phyloP scores from a whole-genome alignment of 2,888 invertebrate genomes.

The Cosmopolites sordidus region DNA sequence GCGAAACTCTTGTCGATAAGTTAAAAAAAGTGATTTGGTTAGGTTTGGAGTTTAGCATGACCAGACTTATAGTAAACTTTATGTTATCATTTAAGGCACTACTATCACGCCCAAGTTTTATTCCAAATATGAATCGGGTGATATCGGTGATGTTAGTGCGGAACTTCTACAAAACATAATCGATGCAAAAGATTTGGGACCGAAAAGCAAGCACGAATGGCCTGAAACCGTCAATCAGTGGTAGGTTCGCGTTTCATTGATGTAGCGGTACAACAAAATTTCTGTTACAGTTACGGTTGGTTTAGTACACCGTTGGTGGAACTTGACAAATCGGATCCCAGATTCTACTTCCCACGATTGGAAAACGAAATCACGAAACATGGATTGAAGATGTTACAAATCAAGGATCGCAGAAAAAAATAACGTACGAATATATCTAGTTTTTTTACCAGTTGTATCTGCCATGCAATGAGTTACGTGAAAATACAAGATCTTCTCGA shows the following conservation, averaged over 20 bases:
- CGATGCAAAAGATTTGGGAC: conserved; percentile 35
- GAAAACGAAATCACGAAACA: conserved; percentile 29
- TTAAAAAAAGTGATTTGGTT: too few relatives aligned
- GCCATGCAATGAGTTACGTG: too few relatives aligned
- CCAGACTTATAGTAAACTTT: too few relatives aligned
- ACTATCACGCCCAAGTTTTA: conserved; percentile 44
- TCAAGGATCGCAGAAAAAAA: conserved; percentile 18
- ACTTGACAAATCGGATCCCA: conserved; percentile 34
- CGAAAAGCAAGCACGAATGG: conserved; percentile 39
- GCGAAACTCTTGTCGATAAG: neutral
- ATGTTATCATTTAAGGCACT: conserved; percentile 37
- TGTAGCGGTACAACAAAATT: too few relatives aligned
- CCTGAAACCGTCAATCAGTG: conserved; percentile 42
- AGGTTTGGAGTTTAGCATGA: too few relatives aligned
- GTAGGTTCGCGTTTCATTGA: conserved; percentile 22
- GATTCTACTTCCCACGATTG: conserved; percentile 34
- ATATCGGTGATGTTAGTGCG: conserved; percentile 33
- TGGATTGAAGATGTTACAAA: conserved; percentile 22
- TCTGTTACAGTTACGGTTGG: conserved; percentile 38
- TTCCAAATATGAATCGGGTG: conserved; percentile 39
- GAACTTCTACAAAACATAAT: conserved; percentile 35
- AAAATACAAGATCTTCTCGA: too few relatives aligned
- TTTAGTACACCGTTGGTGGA: conserved; percentile 33
- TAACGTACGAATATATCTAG: neutral
- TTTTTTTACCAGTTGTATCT: too few relatives aligned